phyloP scores from a whole-genome alignment of 2,113 vertebrate species.

The Sinocyclocheilus anophthalmus region DNA sequence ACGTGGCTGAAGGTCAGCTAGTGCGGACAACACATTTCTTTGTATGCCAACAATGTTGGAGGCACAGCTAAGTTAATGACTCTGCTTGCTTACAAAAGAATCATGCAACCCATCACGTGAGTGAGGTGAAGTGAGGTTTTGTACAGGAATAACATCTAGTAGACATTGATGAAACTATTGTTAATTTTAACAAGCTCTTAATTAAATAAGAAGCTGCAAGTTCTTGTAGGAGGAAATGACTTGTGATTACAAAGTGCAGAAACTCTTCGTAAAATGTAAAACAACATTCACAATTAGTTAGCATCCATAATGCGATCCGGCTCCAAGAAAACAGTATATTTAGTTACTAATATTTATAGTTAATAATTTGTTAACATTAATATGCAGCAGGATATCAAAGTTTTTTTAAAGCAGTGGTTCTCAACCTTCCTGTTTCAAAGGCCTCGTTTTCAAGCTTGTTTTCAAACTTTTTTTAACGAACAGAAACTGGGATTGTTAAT shows the following conservation, averaged over 20 bases:
- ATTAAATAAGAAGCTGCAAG: background rate
- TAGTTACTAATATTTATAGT: background rate
- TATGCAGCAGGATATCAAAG: background rate
- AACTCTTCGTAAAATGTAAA: background rate
- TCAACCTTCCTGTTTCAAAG: background rate
- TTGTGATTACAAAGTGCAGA: background rate
- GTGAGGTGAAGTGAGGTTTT: background rate
- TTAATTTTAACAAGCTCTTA: background rate
- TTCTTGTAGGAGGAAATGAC: background rate
- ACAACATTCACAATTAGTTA: background rate
- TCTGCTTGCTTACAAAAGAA: background rate
- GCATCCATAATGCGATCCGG: background rate
- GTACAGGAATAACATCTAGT: too few relatives aligned
- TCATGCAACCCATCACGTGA: background rate
- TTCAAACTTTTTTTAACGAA: background rate
- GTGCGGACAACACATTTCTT: background rate
- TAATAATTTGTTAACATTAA: background rate
- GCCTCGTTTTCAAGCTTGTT: background rate
- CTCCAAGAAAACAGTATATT: background rate
- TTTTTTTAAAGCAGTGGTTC: background rate
- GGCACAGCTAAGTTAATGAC: background rate
- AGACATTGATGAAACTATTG: background rate
- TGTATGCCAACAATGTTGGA: background rate
- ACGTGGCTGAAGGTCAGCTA: background rate
- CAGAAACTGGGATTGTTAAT: too few relatives aligned